Conservation (phyloP, 1,140 invertebrate genomes). For the Aphelinus atriplicis region DNA sequence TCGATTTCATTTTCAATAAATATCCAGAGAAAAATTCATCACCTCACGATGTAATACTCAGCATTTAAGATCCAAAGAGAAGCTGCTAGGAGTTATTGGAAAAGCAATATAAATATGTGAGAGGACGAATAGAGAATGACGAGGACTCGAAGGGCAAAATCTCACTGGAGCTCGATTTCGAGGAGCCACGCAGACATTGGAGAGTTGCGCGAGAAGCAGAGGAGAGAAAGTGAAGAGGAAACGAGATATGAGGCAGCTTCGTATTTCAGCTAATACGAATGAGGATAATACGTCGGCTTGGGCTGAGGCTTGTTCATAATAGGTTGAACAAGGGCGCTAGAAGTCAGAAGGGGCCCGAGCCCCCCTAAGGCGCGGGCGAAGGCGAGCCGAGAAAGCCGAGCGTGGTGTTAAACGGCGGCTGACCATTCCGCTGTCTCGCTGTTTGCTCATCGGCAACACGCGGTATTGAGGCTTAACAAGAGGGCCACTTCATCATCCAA, state of each 20-base stretch:
- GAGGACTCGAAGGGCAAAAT: too few species aligned
- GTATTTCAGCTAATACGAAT: conserved; percentile 39
- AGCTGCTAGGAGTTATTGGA: too few species aligned
- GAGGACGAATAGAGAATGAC: too few species aligned
- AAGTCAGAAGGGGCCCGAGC: conserved; percentile 61
- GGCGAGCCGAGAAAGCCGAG: conserved; percentile 44
- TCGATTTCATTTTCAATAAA: too few species aligned
- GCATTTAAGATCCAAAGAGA: too few species aligned
- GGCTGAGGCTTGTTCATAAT: conserved; percentile 64
- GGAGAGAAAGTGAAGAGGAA: conserved; percentile 59
- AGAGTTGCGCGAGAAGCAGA: conserved; percentile 10
- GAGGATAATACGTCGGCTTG: conserved; percentile 59
- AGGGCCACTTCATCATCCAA: conserved; percentile 63
- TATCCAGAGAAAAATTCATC: too few species aligned
- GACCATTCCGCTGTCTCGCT: conserved; percentile 57
- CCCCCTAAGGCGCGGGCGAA: conserved; percentile 61
- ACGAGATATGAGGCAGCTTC: conserved; percentile 46
- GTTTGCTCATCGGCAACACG: conserved; percentile 63
- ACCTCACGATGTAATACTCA: too few species aligned
- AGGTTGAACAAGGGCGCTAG: conserved; percentile 65
- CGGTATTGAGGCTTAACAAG: conserved; percentile 65
- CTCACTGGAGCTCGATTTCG: too few species aligned
- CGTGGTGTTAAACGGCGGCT: conserved; percentile 59
- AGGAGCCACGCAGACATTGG: too few species aligned
- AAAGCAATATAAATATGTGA: too few species aligned